These are phyloP conservation scores for Oxyruncus cristatus DNA, from an alignment of 2,113 vertebrate genomes.

Conservation along the genomic window DNA sequence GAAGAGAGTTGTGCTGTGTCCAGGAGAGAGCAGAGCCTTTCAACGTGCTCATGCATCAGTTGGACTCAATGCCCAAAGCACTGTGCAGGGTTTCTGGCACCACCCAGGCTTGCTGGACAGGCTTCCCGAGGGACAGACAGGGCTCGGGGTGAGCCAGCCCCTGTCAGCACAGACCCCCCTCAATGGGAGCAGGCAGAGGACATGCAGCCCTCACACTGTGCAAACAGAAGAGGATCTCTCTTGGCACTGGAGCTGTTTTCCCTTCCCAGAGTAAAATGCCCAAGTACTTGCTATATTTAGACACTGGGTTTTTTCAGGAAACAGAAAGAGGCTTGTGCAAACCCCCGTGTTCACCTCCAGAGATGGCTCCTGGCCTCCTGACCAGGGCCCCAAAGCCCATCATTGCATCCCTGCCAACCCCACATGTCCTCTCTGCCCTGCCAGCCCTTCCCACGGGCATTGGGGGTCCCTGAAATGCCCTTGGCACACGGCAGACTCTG, in stretches of 20 bases:
- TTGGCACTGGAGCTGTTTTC: constrained; percentile 22
- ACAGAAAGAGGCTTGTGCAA: background rate
- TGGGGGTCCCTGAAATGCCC: background rate
- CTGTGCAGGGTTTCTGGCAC: background rate
- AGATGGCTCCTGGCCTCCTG: background rate
- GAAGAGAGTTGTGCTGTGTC: background rate
- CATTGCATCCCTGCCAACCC: accelerated
- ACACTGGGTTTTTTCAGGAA: background rate
- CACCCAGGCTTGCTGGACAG: accelerated
- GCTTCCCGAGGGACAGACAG: background rate
- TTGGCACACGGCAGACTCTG: background rate
- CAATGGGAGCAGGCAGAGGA: background rate
- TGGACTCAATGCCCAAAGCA: background rate
- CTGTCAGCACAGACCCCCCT: background rate
- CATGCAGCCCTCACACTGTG: background rate
- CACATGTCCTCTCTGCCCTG: accelerated
- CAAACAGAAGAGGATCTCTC: constrained; percentile 21
- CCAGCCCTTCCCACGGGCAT: background rate
- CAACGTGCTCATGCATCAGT: background rate
- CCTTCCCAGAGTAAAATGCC: constrained; percentile 43
- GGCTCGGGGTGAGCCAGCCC: background rate
- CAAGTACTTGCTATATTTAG: constrained; percentile 47
- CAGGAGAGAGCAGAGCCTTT: background rate
- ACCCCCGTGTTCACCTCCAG: background rate
- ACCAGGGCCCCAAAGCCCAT: background rate